Percentiles rank a stretch among this genome's conserved stretches.
phyloP scores from a whole-genome alignment of 1,140 invertebrate species.

The Chymomyza costata region DNA sequence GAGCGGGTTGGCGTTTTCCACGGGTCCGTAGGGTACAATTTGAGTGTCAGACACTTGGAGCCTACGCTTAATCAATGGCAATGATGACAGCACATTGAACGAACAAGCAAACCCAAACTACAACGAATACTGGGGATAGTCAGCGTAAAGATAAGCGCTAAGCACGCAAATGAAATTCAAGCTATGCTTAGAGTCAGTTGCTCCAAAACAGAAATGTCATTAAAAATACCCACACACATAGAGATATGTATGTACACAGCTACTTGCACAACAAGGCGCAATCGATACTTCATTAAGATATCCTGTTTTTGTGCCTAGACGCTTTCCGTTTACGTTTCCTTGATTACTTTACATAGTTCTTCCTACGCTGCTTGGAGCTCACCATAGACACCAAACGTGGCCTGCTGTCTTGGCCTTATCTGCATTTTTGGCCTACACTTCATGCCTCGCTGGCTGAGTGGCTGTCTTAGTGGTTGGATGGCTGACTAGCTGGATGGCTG shows the following conservation, averaged over 20 bases:
- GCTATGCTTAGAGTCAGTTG: constrained; percentile 12
- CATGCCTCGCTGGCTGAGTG: constrained; percentile 24
- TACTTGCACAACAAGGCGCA: constrained; percentile 27
- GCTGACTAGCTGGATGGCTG: not conserved
- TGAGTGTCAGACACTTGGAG: not conserved
- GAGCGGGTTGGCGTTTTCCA: too few relatives aligned
- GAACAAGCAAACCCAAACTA: constrained; percentile 12
- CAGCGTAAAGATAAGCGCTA: constrained; percentile 44
- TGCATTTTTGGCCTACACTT: constrained; percentile 42
- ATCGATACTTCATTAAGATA: constrained; percentile 75
- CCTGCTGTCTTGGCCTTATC: constrained; percentile 29
- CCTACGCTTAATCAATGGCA: not conserved
- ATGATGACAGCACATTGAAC: constrained; percentile 6
- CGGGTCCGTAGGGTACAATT: constrained; percentile 4
- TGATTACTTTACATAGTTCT: constrained; percentile 74
- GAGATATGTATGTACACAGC: constrained; percentile 7
- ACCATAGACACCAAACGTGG: constrained; percentile 5
- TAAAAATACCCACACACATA: constrained; percentile 51
- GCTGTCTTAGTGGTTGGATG: constrained; percentile 4
- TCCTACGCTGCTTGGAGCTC: constrained; percentile 16
- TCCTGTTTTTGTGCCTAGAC: constrained; percentile 70
- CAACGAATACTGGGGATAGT: constrained; percentile 43
- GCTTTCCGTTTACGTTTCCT: constrained; percentile 74
- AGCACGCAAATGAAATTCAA: constrained; percentile 57
- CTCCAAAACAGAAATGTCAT: constrained; percentile 47